Percentiles rank a stretch among this genome's conserved stretches.
phyloP scores from a whole-genome alignment of 2,888 invertebrate genomes.

The Patella depressa region DNA sequence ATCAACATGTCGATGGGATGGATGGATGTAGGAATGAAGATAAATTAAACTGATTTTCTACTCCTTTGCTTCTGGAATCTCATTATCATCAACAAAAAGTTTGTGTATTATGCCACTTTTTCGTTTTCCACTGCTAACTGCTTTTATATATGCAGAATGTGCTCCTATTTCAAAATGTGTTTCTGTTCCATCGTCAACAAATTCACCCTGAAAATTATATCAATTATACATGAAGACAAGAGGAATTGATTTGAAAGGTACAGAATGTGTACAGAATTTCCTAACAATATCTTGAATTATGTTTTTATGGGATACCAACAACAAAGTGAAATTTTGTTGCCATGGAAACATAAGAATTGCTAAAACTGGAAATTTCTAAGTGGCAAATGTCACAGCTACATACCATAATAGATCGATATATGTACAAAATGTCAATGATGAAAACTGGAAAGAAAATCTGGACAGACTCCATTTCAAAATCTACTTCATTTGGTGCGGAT shows the following conservation, averaged over 20 bases:
- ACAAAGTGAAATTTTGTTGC: not conserved
- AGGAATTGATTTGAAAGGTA: too few species aligned
- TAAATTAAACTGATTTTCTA: conserved; percentile 18
- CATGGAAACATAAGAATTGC: not conserved
- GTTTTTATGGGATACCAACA: not conserved
- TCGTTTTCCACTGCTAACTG: conserved; percentile 75
- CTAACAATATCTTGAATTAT: too few species aligned
- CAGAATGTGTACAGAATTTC: too few species aligned
- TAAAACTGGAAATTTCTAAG: not conserved
- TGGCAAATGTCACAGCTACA: not conserved
- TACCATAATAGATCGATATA: too few species aligned
- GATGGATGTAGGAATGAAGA: too few species aligned
- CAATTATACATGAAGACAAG: too few species aligned
- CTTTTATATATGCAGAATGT: conserved; percentile 74
- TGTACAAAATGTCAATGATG: too few species aligned
- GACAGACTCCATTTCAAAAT: too few species aligned
- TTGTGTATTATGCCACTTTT: conserved; percentile 77
- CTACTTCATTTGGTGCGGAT: too few species aligned
- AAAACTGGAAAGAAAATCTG: too few species aligned
- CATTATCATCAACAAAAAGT: conserved; percentile 74
- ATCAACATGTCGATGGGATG: too few species aligned
- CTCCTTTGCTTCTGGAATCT: conserved; percentile 50
- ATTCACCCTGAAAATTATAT: conserved; percentile 78
- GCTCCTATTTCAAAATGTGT: conserved; percentile 80
- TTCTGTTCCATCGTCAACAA: conserved; percentile 88